phyloP scores from a whole-genome alignment of 1,140 invertebrate species.

The Drosophila equinoxialis region DNA sequence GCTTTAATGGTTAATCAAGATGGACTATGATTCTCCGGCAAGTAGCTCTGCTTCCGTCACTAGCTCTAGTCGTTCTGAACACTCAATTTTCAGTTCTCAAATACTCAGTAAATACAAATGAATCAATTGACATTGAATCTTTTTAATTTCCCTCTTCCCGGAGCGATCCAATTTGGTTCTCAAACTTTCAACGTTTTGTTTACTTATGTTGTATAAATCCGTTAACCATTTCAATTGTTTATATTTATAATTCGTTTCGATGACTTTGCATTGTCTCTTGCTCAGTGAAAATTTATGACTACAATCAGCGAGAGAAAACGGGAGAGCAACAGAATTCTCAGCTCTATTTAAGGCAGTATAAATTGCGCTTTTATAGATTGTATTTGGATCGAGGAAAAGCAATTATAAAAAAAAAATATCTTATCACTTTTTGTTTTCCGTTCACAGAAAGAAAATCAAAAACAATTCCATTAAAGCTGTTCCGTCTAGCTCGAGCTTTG shows the following conservation, averaged over 20 bases:
- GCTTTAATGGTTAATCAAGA: constrained; percentile 64
- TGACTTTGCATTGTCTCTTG: constrained; percentile 1
- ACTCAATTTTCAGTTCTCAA: background rate
- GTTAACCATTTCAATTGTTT: constrained; percentile 1
- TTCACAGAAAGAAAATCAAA: background rate
- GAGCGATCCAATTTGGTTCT: background rate
- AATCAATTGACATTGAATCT: background rate
- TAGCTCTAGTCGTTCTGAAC: constrained; percentile 24
- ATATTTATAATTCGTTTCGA: background rate
- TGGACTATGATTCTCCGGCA: background rate
- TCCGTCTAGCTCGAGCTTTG: constrained; percentile 1
- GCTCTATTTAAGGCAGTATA: background rate
- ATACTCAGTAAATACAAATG: background rate
- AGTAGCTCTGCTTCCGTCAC: constrained; percentile 32
- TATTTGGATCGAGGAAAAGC: background rate
- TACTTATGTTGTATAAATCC: background rate
- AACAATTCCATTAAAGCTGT: background rate
- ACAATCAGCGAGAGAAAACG: background rate
- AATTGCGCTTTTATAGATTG: background rate
- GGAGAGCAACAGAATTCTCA: background rate
- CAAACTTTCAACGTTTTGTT: background rate
- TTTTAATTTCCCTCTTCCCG: background rate
- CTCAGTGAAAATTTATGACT: background rate
- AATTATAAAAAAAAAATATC: background rate
- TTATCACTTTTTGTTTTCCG: background rate